Conservation (phyloP, 30 jellyfish, hydroid and myxozoan genomes). For the Chrysaora quinquecirrha region DNA sequence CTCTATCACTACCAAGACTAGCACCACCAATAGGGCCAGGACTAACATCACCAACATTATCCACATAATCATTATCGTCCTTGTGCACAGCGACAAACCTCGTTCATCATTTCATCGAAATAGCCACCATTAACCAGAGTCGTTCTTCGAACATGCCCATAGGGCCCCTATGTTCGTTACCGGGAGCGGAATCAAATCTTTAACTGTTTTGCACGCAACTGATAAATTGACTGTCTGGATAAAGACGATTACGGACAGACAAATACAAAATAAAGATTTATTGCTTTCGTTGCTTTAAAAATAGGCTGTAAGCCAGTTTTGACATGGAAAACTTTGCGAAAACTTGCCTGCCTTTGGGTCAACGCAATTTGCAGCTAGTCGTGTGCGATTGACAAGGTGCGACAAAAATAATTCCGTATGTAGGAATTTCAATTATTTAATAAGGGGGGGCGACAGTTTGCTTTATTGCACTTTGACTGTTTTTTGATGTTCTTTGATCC, state of each 20-base stretch:
- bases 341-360: no score
- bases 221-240: background rate
- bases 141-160: no score
- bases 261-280: background rate
- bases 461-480: constrained; percentile 24
- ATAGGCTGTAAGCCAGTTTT: background rate
- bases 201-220: no score
- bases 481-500: constrained; percentile 22
- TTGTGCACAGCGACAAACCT: no score
- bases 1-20: no score
- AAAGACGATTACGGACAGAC: background rate
- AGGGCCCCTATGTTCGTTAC: no score
- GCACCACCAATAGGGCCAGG: no score
- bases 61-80: no score
- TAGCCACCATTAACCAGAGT: no score
- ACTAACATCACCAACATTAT: no score
- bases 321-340: constrained; percentile 10
- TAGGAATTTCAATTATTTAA: constrained; percentile 58
- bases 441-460: constrained; percentile 48
- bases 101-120: no score
- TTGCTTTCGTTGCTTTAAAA: background rate
- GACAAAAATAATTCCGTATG: constrained; percentile 25
- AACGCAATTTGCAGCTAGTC: constrained; percentile 6
- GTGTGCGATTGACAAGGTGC: constrained; percentile 67
- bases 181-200: no score